Percentiles rank a stretch among this genome's conserved stretches.
Conservation (phyloP, 2,797 vertebrate species). For the Odontamblyopus lacepedii region DNA sequence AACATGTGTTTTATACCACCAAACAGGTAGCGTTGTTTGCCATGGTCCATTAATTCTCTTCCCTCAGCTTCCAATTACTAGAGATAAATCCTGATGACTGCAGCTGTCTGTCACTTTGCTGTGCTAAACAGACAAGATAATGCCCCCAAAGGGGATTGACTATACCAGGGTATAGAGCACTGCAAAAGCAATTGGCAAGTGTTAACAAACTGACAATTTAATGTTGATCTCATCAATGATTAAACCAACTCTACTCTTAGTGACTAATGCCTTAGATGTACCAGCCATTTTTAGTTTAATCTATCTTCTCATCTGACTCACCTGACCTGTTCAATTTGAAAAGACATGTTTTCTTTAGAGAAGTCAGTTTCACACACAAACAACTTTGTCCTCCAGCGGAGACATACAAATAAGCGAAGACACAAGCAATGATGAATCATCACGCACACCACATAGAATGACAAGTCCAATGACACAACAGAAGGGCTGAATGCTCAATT, state of each 20-base stretch:
- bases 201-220: conserved; percentile 21
- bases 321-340: conserved; percentile 8
- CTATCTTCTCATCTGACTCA: conserved; percentile 1
- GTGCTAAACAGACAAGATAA: conserved; percentile 44
- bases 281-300: conserved; percentile 19
- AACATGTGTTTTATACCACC: conserved; percentile 66
- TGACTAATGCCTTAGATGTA: conserved; percentile 20
- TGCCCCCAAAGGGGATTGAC: conserved; percentile 28
- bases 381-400: not conserved
- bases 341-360: conserved; percentile 3
- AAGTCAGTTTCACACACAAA: not conserved
- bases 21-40: conserved; percentile 51
- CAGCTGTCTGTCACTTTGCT: conserved; percentile 50
- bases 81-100: conserved; percentile 76
- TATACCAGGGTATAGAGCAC: conserved; percentile 19
- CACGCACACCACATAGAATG: no score
- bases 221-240: conserved; percentile 25
- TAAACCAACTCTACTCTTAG: conserved; percentile 28
- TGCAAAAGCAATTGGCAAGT: conserved; percentile 5
- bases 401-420: not conserved
- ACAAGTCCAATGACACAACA: no score
- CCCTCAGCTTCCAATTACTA: conserved; percentile 71
- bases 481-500: no score
- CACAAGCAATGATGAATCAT: not conserved
- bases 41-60: conserved; percentile 67